Evolutionary conservation across 2,888 invertebrate genomes (phyloP).

Genomic region (Mythimna impura): DNA sequence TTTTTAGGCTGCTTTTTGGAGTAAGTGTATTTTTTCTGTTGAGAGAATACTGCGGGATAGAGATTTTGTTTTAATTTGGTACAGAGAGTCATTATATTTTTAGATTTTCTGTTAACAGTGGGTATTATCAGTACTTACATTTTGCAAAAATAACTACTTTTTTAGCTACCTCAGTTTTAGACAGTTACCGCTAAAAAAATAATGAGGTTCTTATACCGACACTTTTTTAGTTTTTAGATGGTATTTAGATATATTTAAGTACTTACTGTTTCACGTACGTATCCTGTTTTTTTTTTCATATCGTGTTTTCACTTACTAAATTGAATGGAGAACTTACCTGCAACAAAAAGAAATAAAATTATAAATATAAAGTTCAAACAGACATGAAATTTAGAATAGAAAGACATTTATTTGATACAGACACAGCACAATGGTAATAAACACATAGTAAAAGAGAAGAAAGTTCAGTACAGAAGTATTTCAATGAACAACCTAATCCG

Average conservation of each 20-base stretch:
- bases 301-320: background rate
- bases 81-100: background rate
- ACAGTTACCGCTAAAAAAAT: background rate
- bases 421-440: too few species aligned
- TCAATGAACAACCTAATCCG: background rate
- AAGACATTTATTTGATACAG: too few species aligned
- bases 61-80: slow-evolving; percentile 7
- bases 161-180: too few species aligned
- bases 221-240: background rate
- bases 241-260: background rate
- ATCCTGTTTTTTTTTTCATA: background rate
- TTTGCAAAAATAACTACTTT: too few species aligned
- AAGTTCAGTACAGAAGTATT: background rate
- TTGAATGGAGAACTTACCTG: slow-evolving; percentile 52
- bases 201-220: background rate
- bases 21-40: slow-evolving; percentile 33
- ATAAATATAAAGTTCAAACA: slow-evolving; percentile 16
- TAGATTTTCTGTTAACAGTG: background rate
- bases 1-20: slow-evolving; percentile 20
- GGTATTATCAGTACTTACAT: background rate
- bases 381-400: background rate
- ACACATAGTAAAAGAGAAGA: too few species aligned
- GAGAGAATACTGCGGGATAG: slow-evolving; percentile 4
- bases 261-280: slow-evolving; percentile 8
- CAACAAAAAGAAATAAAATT: slow-evolving; percentile 52